Evolutionary conservation across 2,888 invertebrate genomes (phyloP), one percentile per base, ranked within the genome.

Genomic region (Archips xylosteana): DNA sequence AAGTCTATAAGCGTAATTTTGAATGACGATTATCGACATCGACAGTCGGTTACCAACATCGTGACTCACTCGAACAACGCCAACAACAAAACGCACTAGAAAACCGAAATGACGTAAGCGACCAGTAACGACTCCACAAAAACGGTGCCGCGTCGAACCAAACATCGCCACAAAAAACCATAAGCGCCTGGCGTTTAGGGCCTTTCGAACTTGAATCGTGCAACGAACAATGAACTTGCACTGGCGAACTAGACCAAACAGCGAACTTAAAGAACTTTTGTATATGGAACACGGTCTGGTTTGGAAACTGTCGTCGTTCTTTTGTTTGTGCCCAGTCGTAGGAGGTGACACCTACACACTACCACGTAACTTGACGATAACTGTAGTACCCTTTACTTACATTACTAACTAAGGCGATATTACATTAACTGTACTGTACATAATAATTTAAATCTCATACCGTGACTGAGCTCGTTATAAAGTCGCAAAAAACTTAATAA

Each of bases 231-330:
- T 94, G 94, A 94, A 94, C 94, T 91, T 92, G 91, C 89, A 90
- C 83, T 87, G 91, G 90, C 90, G 88, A 93, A 94, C 92, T 94
- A 94, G 94, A 94, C 92, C 91, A 93, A 92, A 93, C 92, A 92
- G 85, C 86, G 84, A 86, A 85, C 85, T 86, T 87, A 80, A 83
- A 86, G 87, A 82, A 76, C 78, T 83, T 85, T 87, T 83, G 87
- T 88, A 89, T 89, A 89, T 88, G 81, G 90, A 88, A 88, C 87
- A 85, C 85, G 83, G 81, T 81, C 74, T 75, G 70, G 78, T 81
- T 85, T 84, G 72, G 77, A 80, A 88, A 87, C 87, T 76, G 75
- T 76, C 85, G 82, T 82, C 54, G 78, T 76, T 76, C 78, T 84
- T 84, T 83, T 84, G 83, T 85, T 83, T 81, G 80, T 81, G 80